Evolutionary conservation across 1,140 invertebrate genomes (phyloP).

Genomic region (Argopecten irradians): DNA sequence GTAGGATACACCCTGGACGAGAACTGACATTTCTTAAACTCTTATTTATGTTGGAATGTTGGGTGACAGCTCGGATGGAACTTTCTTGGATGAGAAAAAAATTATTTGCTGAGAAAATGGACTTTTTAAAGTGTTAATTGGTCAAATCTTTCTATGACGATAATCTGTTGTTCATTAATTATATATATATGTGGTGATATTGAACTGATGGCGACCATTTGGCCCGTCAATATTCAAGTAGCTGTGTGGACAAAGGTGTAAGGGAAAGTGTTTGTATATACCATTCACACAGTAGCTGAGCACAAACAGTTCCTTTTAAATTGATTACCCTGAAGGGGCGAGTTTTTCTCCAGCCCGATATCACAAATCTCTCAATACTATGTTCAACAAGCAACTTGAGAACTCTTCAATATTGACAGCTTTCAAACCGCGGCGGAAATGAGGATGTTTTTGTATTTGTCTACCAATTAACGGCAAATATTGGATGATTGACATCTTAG

Average conservation of each 20-base stretch:
- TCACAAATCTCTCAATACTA: neutral
- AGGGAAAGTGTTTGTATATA: neutral
- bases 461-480: neutral
- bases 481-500: neutral
- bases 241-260: neutral
- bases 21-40: neutral
- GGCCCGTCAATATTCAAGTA: neutral
- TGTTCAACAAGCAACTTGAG: constrained; percentile 8
- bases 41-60: neutral
- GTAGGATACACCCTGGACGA: neutral
- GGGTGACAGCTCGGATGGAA: neutral
- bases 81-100: neutral
- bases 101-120: neutral
- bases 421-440: neutral
- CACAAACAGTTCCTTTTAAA: constrained; percentile 2
- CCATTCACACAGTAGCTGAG: neutral
- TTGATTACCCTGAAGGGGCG: neutral
- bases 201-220: neutral
- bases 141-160: neutral
- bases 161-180: neutral
- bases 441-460: neutral
- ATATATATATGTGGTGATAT: too few relatives aligned
- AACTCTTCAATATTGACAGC: constrained; percentile 16
- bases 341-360: neutral
- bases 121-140: neutral